Percentiles rank a stretch among this genome's conserved stretches.
These are phyloP conservation scores for Polydrusus tereticollis DNA, from an alignment of 2,888 invertebrate species.

Conservation along the genomic window DNA sequence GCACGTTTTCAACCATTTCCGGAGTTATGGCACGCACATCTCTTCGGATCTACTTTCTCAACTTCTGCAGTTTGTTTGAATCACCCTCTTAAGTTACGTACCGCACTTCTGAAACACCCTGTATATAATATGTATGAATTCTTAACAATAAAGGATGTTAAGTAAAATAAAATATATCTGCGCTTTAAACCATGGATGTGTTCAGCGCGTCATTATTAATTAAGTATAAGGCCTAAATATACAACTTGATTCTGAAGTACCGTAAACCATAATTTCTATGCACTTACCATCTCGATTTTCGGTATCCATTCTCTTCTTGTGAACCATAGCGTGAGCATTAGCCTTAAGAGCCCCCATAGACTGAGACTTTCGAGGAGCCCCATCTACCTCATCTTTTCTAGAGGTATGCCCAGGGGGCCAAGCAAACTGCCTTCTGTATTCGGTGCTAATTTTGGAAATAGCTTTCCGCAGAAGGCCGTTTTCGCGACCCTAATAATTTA, in stretches of 20 bases:
- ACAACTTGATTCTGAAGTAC: too few relatives aligned
- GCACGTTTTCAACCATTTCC: too few relatives aligned
- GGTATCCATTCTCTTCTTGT: slow-evolving; percentile 66
- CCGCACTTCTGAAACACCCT: too few relatives aligned
- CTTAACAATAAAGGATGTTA: too few relatives aligned
- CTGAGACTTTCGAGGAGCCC: slow-evolving; percentile 85
- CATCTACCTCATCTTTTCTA: slow-evolving; percentile 67
- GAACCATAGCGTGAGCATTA: slow-evolving; percentile 66
- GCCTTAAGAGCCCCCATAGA: slow-evolving; percentile 87
- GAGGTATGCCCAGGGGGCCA: slow-evolving; percentile 77
- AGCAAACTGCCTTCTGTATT: slow-evolving; percentile 91
- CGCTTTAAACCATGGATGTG: not conserved
- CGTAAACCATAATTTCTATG: not conserved
- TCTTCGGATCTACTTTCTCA: too few relatives aligned
- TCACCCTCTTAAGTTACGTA: too few relatives aligned
- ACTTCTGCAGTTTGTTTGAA: too few relatives aligned
- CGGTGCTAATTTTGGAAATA: slow-evolving; percentile 83
- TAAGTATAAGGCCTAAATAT: not conserved
- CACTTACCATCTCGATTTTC: slow-evolving; percentile 66
- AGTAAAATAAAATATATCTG: too few relatives aligned
- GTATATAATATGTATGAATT: too few relatives aligned
- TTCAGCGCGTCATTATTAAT: not conserved
- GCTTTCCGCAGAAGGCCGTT: slow-evolving; percentile 80
- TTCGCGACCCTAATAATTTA: slow-evolving; percentile 61
- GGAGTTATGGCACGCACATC: too few relatives aligned